Conservation (phyloP, 2,797 vertebrate species). For the Amniataba percoides region DNA sequence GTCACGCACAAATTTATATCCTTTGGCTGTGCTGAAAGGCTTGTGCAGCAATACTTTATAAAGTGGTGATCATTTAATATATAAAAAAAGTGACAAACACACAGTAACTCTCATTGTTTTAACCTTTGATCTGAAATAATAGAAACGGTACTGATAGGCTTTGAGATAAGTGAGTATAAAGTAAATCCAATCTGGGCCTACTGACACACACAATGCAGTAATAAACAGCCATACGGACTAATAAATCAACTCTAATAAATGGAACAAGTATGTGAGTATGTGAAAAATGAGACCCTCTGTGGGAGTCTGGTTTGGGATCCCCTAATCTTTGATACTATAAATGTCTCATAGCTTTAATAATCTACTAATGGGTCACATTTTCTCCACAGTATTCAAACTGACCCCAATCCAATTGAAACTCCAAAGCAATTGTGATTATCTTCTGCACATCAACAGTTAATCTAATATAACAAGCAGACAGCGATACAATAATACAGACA, state of each 20-base stretch:
- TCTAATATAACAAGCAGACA: slow-evolving; percentile 30
- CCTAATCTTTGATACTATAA: slow-evolving; percentile 28
- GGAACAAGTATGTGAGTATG: background rate
- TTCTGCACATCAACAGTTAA: slow-evolving; percentile 56
- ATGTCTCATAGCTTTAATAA: slow-evolving; percentile 36
- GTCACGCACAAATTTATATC: background rate
- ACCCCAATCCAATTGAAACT: slow-evolving; percentile 48
- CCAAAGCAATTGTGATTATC: slow-evolving; percentile 49
- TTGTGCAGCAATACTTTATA: background rate
- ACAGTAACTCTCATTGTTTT: background rate
- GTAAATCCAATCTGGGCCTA: too few relatives aligned
- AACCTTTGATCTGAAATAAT: background rate
- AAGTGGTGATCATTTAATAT: background rate
- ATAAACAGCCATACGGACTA: background rate
- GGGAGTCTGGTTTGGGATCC: background rate
- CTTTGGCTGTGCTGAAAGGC: background rate
- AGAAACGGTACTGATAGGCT: background rate
- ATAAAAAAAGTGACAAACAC: background rate
- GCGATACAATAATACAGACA: slow-evolving; percentile 47
- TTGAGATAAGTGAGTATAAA: background rate
- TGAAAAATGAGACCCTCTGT: slow-evolving; percentile 7
- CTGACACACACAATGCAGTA: background rate
- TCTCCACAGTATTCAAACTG: slow-evolving; percentile 34
- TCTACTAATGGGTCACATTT: slow-evolving; percentile 32
- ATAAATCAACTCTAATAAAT: background rate